Conservation (phyloP, 2,797 vertebrate genomes). For the Balearica regulorum region DNA sequence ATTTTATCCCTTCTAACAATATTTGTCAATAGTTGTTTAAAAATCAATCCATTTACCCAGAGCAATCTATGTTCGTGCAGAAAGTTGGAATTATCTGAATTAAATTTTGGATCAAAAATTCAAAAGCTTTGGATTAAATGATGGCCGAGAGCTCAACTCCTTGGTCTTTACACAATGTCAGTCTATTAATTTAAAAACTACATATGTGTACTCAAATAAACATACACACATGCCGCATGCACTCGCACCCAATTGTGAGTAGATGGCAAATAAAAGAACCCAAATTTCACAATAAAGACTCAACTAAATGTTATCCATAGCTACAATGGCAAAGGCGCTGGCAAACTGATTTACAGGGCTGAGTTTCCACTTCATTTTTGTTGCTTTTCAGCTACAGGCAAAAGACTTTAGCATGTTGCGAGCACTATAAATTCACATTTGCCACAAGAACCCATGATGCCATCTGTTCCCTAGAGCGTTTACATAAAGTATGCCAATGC, state of each 20-base stretch:
- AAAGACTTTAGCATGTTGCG: conserved; percentile 54
- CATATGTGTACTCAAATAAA: conserved; percentile 7
- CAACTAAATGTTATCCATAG: conserved; percentile 36
- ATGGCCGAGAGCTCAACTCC: background rate
- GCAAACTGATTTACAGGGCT: conserved; percentile 49
- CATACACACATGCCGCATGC: background rate
- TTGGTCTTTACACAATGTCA: background rate
- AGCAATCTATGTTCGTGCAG: background rate
- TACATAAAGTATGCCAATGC: conserved; percentile 69
- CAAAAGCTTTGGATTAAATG: conserved; percentile 20
- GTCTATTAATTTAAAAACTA: conserved; percentile 43
- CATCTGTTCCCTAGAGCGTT: conserved; percentile 74
- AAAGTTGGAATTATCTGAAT: background rate
- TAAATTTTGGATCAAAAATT: conserved; percentile 14
- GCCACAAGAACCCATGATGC: conserved; percentile 63
- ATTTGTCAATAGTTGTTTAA: background rate
- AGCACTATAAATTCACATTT: conserved; percentile 70
- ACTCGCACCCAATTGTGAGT: background rate
- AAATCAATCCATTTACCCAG: background rate
- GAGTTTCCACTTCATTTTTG: conserved; percentile 37
- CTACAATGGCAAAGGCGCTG: conserved; percentile 22
- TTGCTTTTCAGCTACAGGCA: conserved; percentile 65
- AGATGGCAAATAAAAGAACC: conserved; percentile 30
- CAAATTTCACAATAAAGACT: background rate
- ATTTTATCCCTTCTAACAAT: background rate